Conservation (phyloP, 2,113 vertebrate genomes). For the Salvelinus namaycush region DNA sequence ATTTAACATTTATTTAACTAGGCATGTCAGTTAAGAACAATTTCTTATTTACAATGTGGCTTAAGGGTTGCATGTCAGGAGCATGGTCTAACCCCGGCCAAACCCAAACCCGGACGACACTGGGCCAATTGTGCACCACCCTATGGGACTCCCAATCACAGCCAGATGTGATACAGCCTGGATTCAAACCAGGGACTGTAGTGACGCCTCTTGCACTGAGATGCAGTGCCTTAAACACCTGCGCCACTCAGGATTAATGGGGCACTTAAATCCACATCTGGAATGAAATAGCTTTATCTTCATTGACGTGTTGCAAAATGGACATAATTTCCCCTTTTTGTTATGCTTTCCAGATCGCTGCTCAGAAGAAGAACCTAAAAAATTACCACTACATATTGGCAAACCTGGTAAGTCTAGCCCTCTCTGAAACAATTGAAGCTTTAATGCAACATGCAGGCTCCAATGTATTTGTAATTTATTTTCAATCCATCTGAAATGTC, state of each 20-base stretch:
- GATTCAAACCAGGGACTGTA: too few relatives aligned
- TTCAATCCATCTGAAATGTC: background rate
- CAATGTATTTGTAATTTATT: background rate
- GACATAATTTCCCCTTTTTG: constrained; percentile 18
- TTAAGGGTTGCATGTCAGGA: too few relatives aligned
- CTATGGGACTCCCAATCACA: too few relatives aligned
- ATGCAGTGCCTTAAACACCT: too few relatives aligned
- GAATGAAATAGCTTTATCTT: constrained; percentile 43
- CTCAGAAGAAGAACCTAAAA: constrained; percentile 90
- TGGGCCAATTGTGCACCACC: too few relatives aligned
- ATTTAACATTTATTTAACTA: too few relatives aligned
- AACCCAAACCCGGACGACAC: too few relatives aligned
- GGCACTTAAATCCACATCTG: constrained; percentile 17
- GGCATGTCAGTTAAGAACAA: too few relatives aligned
- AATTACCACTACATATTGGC: constrained; percentile 94
- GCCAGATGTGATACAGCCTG: too few relatives aligned
- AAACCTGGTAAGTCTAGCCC: constrained; percentile 85
- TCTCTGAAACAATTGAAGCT: background rate
- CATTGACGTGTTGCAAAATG: constrained; percentile 43
- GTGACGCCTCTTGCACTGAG: too few relatives aligned
- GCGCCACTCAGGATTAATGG: background rate
- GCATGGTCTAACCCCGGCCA: too few relatives aligned
- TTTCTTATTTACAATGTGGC: too few relatives aligned
- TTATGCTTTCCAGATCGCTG: constrained; percentile 79
- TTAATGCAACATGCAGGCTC: background rate